Base-by-base conservation (phyloP, 2,113 vertebrate genomes). In the Tricholaema leucomelas region DNA sequence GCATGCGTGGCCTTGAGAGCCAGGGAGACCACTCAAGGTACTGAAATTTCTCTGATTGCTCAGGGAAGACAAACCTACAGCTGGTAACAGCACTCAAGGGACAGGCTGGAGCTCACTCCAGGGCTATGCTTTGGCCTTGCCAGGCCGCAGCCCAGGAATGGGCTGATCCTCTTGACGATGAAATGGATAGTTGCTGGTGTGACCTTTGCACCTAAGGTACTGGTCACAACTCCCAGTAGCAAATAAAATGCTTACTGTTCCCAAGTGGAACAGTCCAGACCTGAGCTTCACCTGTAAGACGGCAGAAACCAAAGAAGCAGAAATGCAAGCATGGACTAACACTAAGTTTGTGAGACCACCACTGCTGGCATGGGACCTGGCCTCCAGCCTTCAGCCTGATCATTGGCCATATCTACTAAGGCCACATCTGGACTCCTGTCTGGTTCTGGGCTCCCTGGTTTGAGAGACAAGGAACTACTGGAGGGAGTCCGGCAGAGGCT, bases 201-300 rank as follows among this genome's bases (percentile, higher is more conserved):
- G 74, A 84, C 81, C 69, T 73, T 44, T 42, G 70, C 40, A 74
- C 35, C 28, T 70, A 88, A 88, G 54, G 60, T 17, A 33, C 59
- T 9, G 55, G 67, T 90, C 81, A 89, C 67, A 94, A 79, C 44
- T 65, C 67, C 40, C 8, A 67, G 38, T 10, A 72, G 59, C 63
- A 60, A 89, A 91, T 81, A 82, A 60, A 90, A 71, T 81, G 78
- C 59, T 94, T 66, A 60, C 63, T 85, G 5, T 54, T 93, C 44
- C n/a, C 73, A 88, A 58, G 70, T 58, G 87, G 9, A n/a, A n/a
- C n/a, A n/a, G 9, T 44, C 61, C 46, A 60, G 73, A 52, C 31
- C 38, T 56, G 36, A 89, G 63, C 59, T 74, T 56, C 67, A 76
- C 40, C 46, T 15, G 28, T 48, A 38, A 48, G 44, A 31, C 2